Percentiles rank a stretch among this genome's conserved stretches.
Conservation (phyloP, 2,113 vertebrate species). For the Parotia lawesii region DNA sequence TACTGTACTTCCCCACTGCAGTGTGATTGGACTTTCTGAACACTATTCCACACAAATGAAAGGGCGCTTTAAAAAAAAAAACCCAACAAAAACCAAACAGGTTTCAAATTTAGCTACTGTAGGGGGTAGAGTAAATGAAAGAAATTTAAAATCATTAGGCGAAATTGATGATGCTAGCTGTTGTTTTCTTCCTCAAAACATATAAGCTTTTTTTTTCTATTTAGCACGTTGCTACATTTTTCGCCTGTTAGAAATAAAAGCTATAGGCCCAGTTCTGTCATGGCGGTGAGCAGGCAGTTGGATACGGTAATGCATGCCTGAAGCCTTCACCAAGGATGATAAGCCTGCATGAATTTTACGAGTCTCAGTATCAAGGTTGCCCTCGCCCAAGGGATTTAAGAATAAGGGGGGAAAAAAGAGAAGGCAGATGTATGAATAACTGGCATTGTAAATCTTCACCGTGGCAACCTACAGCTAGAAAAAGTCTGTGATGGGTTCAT, state of each 20-base stretch:
- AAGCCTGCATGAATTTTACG: constrained; percentile 89
- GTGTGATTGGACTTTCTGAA: constrained; percentile 35
- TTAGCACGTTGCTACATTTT: constrained; percentile 34
- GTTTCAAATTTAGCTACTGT: background rate
- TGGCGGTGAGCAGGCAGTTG: constrained; percentile 77
- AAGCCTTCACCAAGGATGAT: constrained; percentile 86
- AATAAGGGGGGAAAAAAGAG: constrained; percentile 75
- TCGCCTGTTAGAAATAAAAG: constrained; percentile 63
- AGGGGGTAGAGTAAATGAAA: constrained; percentile 20
- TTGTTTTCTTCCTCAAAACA: background rate
- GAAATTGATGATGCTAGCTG: background rate
- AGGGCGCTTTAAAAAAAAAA: constrained; percentile 3
- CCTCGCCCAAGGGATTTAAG: constrained; percentile 83
- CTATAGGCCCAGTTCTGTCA: constrained; percentile 75
- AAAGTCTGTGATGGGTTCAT: constrained; percentile 86
- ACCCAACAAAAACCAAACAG: background rate
- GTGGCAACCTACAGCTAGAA: constrained; percentile 87
- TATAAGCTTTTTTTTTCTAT: constrained; percentile 9
- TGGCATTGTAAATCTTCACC: constrained; percentile 91
- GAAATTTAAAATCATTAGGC: constrained; percentile 37
- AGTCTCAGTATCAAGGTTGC: constrained; percentile 88
- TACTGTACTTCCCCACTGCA: background rate
- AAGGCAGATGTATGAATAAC: constrained; percentile 87
- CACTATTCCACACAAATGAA: constrained; percentile 7
- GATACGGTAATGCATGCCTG: constrained; percentile 79